These are phyloP conservation scores for Tortrix viridana DNA, from an alignment of 2,888 invertebrate species.

Conservation along the genomic window DNA sequence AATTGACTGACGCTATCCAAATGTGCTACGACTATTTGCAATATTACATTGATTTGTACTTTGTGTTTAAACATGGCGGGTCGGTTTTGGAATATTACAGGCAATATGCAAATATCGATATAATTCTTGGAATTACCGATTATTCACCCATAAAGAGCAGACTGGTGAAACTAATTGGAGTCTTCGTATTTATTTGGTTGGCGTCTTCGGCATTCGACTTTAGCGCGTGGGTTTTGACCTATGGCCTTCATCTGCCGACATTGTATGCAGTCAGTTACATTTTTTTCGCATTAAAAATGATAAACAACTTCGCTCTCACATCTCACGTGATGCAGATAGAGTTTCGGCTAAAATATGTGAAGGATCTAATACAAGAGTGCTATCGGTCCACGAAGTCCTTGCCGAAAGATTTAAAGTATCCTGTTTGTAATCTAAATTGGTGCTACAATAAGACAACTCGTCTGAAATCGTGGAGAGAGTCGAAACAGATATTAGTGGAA, in stretches of 20 bases:
- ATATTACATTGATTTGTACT: conserved; percentile 63
- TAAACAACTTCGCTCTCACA: conserved; percentile 63
- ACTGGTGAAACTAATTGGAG: conserved; percentile 48
- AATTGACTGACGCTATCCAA: conserved; percentile 61
- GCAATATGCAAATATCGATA: conserved; percentile 61
- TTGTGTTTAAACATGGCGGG: conserved; percentile 61
- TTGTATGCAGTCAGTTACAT: conserved; percentile 56
- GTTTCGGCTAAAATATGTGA: conserved; percentile 56
- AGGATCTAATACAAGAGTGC: conserved; percentile 52
- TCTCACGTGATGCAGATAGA: conserved; percentile 63
- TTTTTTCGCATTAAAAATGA: conserved; percentile 65
- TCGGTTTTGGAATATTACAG: conserved; percentile 58
- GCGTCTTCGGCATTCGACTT: conserved; percentile 55
- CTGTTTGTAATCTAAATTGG: conserved; percentile 54
- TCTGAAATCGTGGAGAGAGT: conserved; percentile 25
- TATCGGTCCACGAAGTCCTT: conserved; percentile 43
- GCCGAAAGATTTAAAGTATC: conserved; percentile 42
- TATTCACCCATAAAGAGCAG: conserved; percentile 49
- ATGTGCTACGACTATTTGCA: conserved; percentile 60
- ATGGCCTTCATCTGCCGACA: conserved; percentile 51
- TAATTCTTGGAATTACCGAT: conserved; percentile 51
- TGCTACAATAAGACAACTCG: conserved; percentile 44
- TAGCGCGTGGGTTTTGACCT: conserved; percentile 56
- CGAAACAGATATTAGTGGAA: conserved; percentile 27
- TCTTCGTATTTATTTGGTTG: conserved; percentile 55